These are phyloP conservation scores for Adelosebastes latens DNA, from an alignment of 2,797 vertebrate genomes.

Conservation along the genomic window DNA sequence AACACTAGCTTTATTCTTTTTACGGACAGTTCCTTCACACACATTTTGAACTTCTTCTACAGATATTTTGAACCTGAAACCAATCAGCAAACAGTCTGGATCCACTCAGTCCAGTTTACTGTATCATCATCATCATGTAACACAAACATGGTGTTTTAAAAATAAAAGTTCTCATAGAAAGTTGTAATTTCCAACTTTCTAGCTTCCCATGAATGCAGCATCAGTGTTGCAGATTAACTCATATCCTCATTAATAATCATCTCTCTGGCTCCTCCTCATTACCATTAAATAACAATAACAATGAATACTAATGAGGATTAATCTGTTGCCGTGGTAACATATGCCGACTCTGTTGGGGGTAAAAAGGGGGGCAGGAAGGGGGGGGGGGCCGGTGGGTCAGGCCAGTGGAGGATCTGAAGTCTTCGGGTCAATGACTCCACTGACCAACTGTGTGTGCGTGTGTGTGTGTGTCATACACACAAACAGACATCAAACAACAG, in stretches of 20 bases:
- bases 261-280: slow-evolving; percentile 11
- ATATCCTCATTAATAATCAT: slow-evolving; percentile 16
- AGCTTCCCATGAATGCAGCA: background rate
- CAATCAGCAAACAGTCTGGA: background rate
- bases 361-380: background rate
- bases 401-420: background rate
- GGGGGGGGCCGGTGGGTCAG: background rate
- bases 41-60: no score
- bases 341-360: slow-evolving; percentile 31
- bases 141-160: background rate
- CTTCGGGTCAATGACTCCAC: slow-evolving; percentile 37
- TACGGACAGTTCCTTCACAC: no score
- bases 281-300: slow-evolving; percentile 29
- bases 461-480: background rate
- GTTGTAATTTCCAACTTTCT: background rate
- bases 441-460: slow-evolving; percentile 7
- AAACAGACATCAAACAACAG: slow-evolving; percentile 1
- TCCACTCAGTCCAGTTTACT: no score
- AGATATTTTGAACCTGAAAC: background rate
- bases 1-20: no score
- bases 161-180: background rate
- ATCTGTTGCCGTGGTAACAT: slow-evolving; percentile 50
- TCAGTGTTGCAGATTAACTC: slow-evolving; percentile 10
- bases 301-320: slow-evolving; percentile 38
- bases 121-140: background rate